phyloP scores from a whole-genome alignment of 64 coral and sea anemone species.

The Montipora cactus region DNA sequence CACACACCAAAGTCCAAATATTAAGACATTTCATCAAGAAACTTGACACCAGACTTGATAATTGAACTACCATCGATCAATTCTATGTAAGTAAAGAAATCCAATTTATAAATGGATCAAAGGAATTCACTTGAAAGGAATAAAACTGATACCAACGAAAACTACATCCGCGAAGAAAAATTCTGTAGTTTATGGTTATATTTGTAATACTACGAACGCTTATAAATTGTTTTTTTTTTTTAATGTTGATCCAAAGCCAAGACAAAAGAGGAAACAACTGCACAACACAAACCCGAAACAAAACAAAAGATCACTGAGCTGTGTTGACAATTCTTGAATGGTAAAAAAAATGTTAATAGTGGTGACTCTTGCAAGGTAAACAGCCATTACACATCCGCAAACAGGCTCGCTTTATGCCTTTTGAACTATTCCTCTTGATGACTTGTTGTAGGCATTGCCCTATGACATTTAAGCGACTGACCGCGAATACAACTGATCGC shows the following conservation, averaged over 20 bases:
- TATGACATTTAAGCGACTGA: too few relatives aligned
- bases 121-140: neutral
- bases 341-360: neutral
- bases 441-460: too few relatives aligned
- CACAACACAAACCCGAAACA: neutral
- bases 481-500: too few relatives aligned
- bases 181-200: neutral
- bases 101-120: neutral
- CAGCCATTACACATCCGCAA: too few relatives aligned
- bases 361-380: neutral
- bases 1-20: neutral
- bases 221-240: neutral
- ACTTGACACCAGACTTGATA: neutral
- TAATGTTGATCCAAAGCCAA: too few relatives aligned
- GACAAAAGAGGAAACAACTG: neutral
- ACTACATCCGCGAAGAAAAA: neutral
- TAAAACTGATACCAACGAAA: neutral
- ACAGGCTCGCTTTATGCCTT: too few relatives aligned
- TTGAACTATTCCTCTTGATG: too few relatives aligned
- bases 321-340: neutral
- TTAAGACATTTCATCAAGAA: neutral
- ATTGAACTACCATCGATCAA: neutral
- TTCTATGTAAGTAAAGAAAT: neutral
- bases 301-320: neutral
- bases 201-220: neutral